Percentiles rank a stretch among this genome's conserved stretches.
phyloP scores from a whole-genome alignment of 2,888 invertebrate genomes.

The Antheraea yamamai region DNA sequence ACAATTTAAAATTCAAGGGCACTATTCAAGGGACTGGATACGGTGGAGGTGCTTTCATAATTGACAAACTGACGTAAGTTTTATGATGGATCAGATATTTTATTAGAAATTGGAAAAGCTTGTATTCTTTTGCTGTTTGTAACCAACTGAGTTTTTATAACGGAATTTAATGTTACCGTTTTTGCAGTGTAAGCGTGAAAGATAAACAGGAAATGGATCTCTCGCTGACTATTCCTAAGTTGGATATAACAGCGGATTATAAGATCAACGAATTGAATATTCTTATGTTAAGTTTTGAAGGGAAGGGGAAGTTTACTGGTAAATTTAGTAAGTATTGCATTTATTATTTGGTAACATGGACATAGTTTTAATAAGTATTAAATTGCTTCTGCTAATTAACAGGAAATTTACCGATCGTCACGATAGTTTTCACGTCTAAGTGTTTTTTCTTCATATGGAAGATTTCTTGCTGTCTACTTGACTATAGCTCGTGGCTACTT shows the following conservation, averaged over 20 bases:
- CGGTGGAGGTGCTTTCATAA: neutral
- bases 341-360: neutral
- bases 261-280: neutral
- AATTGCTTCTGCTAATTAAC: neutral
- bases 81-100: neutral
- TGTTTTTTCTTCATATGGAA: too few relatives aligned
- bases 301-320: conserved; percentile 2
- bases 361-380: neutral
- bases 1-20: neutral
- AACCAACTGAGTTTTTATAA: neutral
- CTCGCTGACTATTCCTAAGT: neutral
- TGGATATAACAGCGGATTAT: conserved; percentile 5
- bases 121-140: neutral
- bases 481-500: too few relatives aligned
- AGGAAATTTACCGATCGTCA: too few relatives aligned
- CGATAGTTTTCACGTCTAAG: too few relatives aligned
- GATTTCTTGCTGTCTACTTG: too few relatives aligned
- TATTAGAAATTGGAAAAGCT: neutral
- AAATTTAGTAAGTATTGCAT: neutral
- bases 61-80: neutral
- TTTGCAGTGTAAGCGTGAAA: neutral
- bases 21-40: neutral
- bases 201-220: neutral
- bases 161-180: neutral
- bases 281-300: neutral